phyloP scores from a whole-genome alignment of 2,888 invertebrate species.

The Xylota segnis region DNA sequence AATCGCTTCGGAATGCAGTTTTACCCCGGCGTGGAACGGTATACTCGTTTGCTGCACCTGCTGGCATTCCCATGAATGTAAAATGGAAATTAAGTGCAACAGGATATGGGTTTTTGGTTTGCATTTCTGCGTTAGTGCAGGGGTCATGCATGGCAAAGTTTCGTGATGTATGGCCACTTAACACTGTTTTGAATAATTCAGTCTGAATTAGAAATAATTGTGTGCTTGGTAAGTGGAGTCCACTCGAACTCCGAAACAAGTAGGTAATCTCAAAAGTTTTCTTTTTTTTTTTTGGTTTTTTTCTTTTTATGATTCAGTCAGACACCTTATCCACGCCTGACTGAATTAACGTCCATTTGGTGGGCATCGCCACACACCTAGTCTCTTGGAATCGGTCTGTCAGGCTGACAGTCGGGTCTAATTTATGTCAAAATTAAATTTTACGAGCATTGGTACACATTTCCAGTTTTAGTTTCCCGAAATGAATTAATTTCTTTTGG shows the following conservation, averaged over 20 bases:
- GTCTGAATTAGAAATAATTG: constrained; percentile 13
- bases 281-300: constrained; percentile 31
- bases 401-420: constrained; percentile 46
- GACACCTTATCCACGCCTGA: constrained; percentile 48
- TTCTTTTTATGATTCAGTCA: constrained; percentile 9
- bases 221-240: neutral
- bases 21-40: neutral
- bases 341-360: constrained; percentile 39
- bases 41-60: constrained; percentile 37
- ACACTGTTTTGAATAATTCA: constrained; percentile 53
- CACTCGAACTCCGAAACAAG: neutral
- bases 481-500: constrained; percentile 19
- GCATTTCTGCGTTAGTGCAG: constrained; percentile 45
- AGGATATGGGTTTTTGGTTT: constrained; percentile 59
- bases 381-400: constrained; percentile 20
- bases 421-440: constrained; percentile 63
- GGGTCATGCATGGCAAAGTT: constrained; percentile 54
- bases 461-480: constrained; percentile 37
- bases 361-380: constrained; percentile 1
- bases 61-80: constrained; percentile 40
- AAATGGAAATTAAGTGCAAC: constrained; percentile 64
- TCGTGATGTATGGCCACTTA: constrained; percentile 62
- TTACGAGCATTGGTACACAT: constrained; percentile 29
- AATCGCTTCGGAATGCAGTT: constrained; percentile 19
- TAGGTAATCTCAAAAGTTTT: neutral